phyloP scores from a whole-genome alignment of 2,113 vertebrate genomes.

The Vidua macroura region DNA sequence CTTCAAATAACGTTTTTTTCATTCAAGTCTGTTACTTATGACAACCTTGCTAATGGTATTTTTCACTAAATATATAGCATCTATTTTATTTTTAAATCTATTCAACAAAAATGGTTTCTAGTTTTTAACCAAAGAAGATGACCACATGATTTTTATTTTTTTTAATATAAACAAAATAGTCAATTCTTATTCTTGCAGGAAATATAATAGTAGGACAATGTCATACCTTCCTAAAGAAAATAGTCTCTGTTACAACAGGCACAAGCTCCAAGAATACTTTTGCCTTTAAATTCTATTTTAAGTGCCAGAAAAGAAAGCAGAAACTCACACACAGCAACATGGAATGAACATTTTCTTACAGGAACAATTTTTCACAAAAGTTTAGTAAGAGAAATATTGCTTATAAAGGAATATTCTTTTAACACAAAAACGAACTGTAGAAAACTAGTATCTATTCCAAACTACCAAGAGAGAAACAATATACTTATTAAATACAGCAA shows the following conservation, averaged over 20 bases:
- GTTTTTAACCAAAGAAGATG: not conserved
- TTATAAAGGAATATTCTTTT: not conserved
- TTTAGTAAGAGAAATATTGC: not conserved
- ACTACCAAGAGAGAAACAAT: not conserved
- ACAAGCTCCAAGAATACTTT: not conserved
- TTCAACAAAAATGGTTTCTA: not conserved
- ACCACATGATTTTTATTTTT: not conserved
- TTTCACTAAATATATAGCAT: slow-evolving; percentile 38
- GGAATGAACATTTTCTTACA: not conserved
- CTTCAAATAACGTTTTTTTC: slow-evolving; percentile 41
- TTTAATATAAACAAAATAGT: not conserved
- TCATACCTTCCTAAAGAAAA: not conserved
- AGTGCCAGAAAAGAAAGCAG: not conserved
- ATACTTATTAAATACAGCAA: not conserved
- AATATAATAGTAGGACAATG: not conserved
- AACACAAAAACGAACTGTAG: not conserved
- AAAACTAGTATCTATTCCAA: not conserved
- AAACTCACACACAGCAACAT: not conserved
- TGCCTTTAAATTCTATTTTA: not conserved
- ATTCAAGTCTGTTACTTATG: slow-evolving; percentile 51
- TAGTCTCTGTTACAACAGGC: not conserved
- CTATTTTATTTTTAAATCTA: not conserved
- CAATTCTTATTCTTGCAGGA: not conserved
- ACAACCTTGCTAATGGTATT: slow-evolving; percentile 47
- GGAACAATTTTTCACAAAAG: not conserved